A percentile compares a stretch with the other conserved stretches of the same genome.
These are phyloP conservation scores for Drosophila macrothrix DNA, from an alignment of 2,888 invertebrate species.

Conservation along the genomic window DNA sequence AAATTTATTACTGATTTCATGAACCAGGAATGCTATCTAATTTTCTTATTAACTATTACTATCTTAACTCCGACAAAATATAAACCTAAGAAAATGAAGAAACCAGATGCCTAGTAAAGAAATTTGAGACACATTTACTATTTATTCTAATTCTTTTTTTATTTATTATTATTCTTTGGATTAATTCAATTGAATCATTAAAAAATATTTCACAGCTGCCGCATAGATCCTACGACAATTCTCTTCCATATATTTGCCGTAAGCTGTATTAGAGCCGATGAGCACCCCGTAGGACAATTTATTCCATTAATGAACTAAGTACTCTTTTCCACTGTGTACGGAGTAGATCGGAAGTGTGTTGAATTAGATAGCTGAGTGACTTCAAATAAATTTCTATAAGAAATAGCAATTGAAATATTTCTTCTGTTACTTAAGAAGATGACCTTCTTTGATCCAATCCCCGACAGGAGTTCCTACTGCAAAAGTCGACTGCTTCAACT, in stretches of 20 bases:
- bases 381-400: background rate
- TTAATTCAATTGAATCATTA: background rate
- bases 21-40: background rate
- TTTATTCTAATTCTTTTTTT: too few species aligned
- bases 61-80: background rate
- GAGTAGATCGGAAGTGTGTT: constrained; percentile 82
- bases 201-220: constrained; percentile 74
- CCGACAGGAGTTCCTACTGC: constrained; percentile 81
- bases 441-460: constrained; percentile 80
- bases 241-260: constrained; percentile 72
- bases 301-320: constrained; percentile 82
- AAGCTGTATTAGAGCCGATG: constrained; percentile 77
- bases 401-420: background rate
- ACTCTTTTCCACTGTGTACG: constrained; percentile 70
- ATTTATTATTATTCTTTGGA: too few species aligned
- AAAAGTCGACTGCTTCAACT: constrained; percentile 81
- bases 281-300: constrained; percentile 68
- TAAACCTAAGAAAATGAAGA: background rate
- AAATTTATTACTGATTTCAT: too few species aligned
- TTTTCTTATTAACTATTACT: background rate
- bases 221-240: constrained; percentile 81
- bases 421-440: constrained; percentile 70
- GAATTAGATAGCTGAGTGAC: constrained; percentile 4
- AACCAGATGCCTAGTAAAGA: background rate
- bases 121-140: background rate